Percentiles rank a stretch among this genome's conserved stretches.
Conservation (phyloP, 2,888 invertebrate genomes). For the Panopea generosa region DNA sequence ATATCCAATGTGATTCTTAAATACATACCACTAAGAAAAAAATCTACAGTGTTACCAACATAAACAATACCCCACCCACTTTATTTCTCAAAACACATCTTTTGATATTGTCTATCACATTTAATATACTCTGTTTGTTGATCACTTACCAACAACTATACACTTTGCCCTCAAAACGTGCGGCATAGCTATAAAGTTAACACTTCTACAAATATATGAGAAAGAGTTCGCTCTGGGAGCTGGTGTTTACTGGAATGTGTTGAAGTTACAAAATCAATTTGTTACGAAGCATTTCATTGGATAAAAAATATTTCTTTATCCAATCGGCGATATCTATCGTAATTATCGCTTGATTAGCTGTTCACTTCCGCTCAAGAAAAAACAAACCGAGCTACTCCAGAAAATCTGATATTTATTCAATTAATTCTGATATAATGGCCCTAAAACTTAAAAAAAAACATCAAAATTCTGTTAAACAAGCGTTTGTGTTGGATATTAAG, state of each 20-base stretch:
- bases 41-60: too few species aligned
- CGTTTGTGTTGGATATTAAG: too few species aligned
- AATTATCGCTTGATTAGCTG: constrained; percentile 29
- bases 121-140: too few species aligned
- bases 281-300: constrained; percentile 50
- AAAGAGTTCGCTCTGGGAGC: not conserved
- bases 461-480: too few species aligned
- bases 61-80: too few species aligned
- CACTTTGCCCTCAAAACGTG: constrained; percentile 80
- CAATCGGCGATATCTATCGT: constrained; percentile 38
- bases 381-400: constrained; percentile 15
- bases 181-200: constrained; percentile 73
- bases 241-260: not conserved
- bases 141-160: constrained; percentile 79
- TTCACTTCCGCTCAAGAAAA: constrained; percentile 51
- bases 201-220: not conserved
- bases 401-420: constrained; percentile 1
- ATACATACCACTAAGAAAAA: too few species aligned
- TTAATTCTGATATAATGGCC: not conserved
- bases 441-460: too few species aligned
- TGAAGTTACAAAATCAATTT: not conserved
- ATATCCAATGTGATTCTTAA: too few species aligned
- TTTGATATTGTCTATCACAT: too few species aligned
- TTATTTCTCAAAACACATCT: too few species aligned
- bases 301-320: constrained; percentile 5